Conservation (phyloP, 2,888 invertebrate species). For the Heterodera filipjevi region DNA sequence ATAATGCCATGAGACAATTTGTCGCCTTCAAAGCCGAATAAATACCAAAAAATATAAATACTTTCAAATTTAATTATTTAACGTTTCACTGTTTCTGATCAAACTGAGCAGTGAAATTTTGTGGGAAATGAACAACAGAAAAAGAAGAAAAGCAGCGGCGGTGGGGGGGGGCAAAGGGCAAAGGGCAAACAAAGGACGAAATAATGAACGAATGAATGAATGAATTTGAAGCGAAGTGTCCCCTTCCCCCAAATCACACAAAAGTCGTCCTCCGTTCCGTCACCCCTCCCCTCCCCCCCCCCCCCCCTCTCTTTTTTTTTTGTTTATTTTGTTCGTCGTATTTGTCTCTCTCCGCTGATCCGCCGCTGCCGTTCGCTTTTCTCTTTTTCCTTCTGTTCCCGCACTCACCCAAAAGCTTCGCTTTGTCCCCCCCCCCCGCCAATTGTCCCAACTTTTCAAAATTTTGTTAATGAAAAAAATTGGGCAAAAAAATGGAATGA, state of each 20-base stretch:
- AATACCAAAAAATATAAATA: too few species aligned
- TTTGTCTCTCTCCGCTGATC: constrained; percentile 3
- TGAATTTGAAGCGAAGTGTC: constrained; percentile 1
- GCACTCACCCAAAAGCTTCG: neutral
- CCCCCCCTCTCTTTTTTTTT: neutral
- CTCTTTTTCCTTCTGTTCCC: neutral
- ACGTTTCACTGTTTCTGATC: constrained; percentile 6
- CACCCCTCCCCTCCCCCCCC: neutral
- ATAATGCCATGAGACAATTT: too few species aligned
- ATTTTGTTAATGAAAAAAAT: neutral
- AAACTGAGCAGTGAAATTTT: constrained; percentile 1
- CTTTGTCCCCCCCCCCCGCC: neutral
- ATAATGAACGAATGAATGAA: neutral
- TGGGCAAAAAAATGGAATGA: too few species aligned
- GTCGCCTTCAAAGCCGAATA: too few species aligned
- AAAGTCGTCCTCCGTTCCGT: neutral
- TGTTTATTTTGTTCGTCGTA: constrained; percentile 5
- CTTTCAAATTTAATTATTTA: neutral
- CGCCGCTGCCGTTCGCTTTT: neutral
- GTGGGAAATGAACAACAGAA: neutral
- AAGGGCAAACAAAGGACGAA: constrained; percentile 1
- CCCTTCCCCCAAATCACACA: constrained; percentile 5
- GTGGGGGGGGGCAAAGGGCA: neutral
- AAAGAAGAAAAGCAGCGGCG: neutral
- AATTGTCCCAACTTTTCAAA: constrained; percentile 3